Evolutionary conservation across 2,888 invertebrate species (phyloP).

Genomic region (Agapostemon virescens): DNA sequence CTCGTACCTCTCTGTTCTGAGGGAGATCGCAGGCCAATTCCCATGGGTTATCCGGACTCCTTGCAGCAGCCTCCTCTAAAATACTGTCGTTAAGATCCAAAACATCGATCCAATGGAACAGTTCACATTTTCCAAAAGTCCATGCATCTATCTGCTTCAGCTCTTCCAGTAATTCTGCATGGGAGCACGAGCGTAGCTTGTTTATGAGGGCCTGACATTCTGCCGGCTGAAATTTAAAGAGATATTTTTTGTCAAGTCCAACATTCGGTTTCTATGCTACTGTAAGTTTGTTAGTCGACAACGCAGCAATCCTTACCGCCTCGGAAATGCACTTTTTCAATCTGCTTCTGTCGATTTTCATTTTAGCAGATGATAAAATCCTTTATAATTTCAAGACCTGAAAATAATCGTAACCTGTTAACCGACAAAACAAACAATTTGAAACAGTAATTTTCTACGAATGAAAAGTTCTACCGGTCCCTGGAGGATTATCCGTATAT

Average conservation of each 20-base stretch:
- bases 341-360: slow-evolving; percentile 92
- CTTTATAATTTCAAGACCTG: slow-evolving; percentile 71
- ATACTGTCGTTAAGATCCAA: slow-evolving; percentile 89
- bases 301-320: slow-evolving; percentile 82
- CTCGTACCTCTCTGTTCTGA: slow-evolving; percentile 83
- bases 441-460: background rate
- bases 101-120: slow-evolving; percentile 93
- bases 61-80: slow-evolving; percentile 87
- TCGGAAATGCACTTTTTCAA: slow-evolving; percentile 92
- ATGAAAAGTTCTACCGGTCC: background rate
- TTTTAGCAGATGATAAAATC: slow-evolving; percentile 77
- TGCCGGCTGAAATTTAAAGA: slow-evolving; percentile 81
- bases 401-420: slow-evolving; percentile 46
- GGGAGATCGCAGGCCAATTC: slow-evolving; percentile 87
- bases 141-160: slow-evolving; percentile 89
- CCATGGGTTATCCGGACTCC: slow-evolving; percentile 85
- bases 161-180: slow-evolving; percentile 85
- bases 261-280: background rate
- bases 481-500: background rate
- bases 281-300: background rate
- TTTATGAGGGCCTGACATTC: slow-evolving; percentile 90
- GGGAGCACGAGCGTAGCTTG: slow-evolving; percentile 85
- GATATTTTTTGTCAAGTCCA: background rate
- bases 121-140: slow-evolving; percentile 93
- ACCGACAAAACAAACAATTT: background rate